Conservation (phyloP, 2,797 vertebrate genomes). For the Echiichthys vipera region DNA sequence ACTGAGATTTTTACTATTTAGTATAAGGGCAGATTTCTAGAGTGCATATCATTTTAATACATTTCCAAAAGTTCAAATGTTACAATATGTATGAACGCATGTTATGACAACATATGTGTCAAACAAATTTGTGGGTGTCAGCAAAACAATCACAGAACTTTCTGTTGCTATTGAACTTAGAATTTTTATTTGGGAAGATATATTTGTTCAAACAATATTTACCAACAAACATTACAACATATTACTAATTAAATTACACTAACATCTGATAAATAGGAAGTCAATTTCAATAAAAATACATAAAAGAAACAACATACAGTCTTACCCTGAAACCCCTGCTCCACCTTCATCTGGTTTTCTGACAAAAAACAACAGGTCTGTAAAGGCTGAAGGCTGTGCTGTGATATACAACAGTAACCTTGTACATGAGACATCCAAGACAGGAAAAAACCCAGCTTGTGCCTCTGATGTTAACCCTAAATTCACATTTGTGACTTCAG, state of each 20-base stretch:
- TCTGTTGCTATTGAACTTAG: constrained; percentile 20
- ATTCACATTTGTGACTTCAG: constrained; percentile 21
- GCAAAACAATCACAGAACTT: background rate
- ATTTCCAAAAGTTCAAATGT: too few relatives aligned
- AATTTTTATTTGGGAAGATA: constrained; percentile 66
- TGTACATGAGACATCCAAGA: background rate
- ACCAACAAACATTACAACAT: constrained; percentile 54
- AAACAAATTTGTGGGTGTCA: background rate
- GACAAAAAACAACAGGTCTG: constrained; percentile 20
- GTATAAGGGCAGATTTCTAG: too few relatives aligned
- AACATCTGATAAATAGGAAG: constrained; percentile 52
- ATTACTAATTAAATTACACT: constrained; percentile 53
- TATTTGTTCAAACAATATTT: constrained; percentile 42
- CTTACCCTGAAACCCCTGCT: constrained; percentile 31
- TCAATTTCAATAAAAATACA: constrained; percentile 52
- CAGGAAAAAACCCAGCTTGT: constrained; percentile 18
- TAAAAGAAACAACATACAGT: constrained; percentile 16
- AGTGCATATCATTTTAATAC: too few relatives aligned
- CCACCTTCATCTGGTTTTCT: constrained; percentile 19
- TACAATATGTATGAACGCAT: too few relatives aligned
- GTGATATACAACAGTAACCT: constrained; percentile 7
- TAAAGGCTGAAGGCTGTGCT: constrained; percentile 1
- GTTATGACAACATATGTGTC: too few relatives aligned
- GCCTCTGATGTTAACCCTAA: constrained; percentile 19
- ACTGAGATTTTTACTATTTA: too few relatives aligned